Percentiles rank a stretch among this genome's conserved stretches.
Evolutionary conservation across 2,797 vertebrate species (phyloP).

Genomic region (Gephyroberyx darwinii): DNA sequence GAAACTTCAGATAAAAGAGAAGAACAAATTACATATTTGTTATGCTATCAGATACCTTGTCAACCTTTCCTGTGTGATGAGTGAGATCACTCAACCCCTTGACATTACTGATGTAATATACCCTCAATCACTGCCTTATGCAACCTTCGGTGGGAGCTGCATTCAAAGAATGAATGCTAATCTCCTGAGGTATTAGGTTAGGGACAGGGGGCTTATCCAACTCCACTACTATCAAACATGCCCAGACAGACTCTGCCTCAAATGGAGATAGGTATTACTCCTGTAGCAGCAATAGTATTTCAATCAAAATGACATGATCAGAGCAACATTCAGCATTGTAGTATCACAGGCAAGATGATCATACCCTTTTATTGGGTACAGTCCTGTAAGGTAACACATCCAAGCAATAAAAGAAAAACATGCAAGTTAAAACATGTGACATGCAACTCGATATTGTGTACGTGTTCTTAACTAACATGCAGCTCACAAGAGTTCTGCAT

Average conservation of each 20-base stretch:
- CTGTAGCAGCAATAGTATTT: conserved; percentile 29
- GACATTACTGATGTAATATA: conserved; percentile 17
- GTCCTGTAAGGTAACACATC: background rate
- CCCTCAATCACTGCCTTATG: conserved; percentile 20
- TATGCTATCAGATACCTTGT: conserved; percentile 17
- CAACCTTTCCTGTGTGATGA: conserved; percentile 20
- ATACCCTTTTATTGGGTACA: background rate
- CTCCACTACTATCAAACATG: conserved; percentile 32
- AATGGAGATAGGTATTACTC: background rate
- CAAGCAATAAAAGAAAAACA: background rate
- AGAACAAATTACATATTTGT: background rate
- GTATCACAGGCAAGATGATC: background rate
- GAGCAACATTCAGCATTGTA: conserved; percentile 13
- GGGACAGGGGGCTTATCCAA: conserved; percentile 49
- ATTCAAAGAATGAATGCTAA: conserved; percentile 55
- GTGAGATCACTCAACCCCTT: background rate
- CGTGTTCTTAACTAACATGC: conserved; percentile 28
- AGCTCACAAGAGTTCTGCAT: conserved; percentile 40
- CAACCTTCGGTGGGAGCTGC: conserved; percentile 16
- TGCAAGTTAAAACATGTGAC: conserved; percentile 38
- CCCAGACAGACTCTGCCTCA: conserved; percentile 30
- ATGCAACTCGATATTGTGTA: conserved; percentile 22
- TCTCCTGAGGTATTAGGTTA: conserved; percentile 57
- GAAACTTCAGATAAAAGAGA: background rate
- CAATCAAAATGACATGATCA: conserved; percentile 32